Evolutionary conservation across 2,888 invertebrate genomes (phyloP), one percentile per base, ranked within the genome.

Genomic region (Ochropleura leucogaster): DNA sequence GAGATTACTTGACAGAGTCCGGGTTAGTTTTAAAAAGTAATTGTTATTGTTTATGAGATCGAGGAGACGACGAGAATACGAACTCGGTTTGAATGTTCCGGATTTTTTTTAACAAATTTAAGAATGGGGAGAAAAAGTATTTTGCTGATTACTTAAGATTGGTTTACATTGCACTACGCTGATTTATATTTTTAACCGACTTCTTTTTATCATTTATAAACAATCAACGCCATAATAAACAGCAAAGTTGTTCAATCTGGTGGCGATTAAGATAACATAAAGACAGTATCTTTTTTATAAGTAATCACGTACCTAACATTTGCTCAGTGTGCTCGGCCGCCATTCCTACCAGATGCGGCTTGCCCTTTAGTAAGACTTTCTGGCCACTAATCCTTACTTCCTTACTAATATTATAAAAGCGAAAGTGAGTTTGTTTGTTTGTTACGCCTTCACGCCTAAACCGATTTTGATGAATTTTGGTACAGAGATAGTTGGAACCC

Each of bases 1-100:
- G 70, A 78, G 86, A 87, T 77, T n/a, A 69, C 74, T 72, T 60
- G 67, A 79, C 63, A 68, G 64, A 83, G 30, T 80, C 86, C 86
- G 86, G 84, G 86, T 85, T 72, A 73, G 71, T 75, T 63, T 66
- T 53, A 51, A 75, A 78, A 72, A 74, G 44, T 72, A 60, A 77
- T 57, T 62, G 64, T 71, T 62, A 76, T 85, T 85, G 77, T 82
- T 76, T 82, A 82, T 82, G 53, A 57, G 16, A 30, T 40, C 44
- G 9, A 16, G 40, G 46, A 71, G 16, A 20, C 16, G 47, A 51
- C n/a, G 60, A 62, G 42, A 62, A 62, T 62, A 44, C n/a, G n/a
- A 44, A n/a, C n/a, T n/a, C 12, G 12, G 46, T 62, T 44, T 42
- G 4, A 60, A 30, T 18, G 9, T 42, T 20, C 14, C 44, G 10